Evolutionary conservation across 2,113 vertebrate species (phyloP).

Genomic region (Willisornis vidua): DNA sequence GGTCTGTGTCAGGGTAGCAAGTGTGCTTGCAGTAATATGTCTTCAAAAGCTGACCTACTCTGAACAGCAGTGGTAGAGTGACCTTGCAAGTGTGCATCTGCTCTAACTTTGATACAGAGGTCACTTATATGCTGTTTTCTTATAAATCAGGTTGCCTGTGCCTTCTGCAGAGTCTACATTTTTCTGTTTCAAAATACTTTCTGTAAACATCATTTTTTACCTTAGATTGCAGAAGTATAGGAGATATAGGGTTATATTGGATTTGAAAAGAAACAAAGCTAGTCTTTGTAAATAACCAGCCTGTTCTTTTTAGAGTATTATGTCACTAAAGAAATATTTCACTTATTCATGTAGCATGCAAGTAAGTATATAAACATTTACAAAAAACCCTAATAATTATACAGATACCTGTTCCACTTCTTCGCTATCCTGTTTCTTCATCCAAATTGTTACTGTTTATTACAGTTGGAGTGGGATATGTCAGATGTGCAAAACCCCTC

Average conservation of each 20-base stretch:
- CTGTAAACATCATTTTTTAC: constrained; percentile 26
- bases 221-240: constrained; percentile 12
- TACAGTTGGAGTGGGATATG: neutral
- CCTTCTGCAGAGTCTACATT: constrained; percentile 45
- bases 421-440: neutral
- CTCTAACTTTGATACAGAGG: constrained; percentile 25
- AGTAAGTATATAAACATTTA: neutral
- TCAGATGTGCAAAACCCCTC: neutral
- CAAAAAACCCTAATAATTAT: neutral
- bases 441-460: neutral
- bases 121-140: constrained; percentile 32
- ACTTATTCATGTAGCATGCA: neutral
- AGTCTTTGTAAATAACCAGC: neutral
- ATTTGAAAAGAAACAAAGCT: neutral
- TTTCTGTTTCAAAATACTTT: constrained; percentile 38
- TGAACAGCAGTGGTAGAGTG: neutral
- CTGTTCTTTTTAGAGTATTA: neutral
- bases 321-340: neutral
- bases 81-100: constrained; percentile 51
- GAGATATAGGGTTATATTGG: neutral
- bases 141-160: constrained; percentile 28
- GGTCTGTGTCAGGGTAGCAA: constrained; percentile 35
- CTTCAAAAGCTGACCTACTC: constrained; percentile 55
- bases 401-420: neutral
- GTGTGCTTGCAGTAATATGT: neutral